Percentiles rank a stretch among this genome's conserved stretches.
phyloP scores from a whole-genome alignment of 2,797 vertebrate species.

The Kryptolebias ocellatus region DNA sequence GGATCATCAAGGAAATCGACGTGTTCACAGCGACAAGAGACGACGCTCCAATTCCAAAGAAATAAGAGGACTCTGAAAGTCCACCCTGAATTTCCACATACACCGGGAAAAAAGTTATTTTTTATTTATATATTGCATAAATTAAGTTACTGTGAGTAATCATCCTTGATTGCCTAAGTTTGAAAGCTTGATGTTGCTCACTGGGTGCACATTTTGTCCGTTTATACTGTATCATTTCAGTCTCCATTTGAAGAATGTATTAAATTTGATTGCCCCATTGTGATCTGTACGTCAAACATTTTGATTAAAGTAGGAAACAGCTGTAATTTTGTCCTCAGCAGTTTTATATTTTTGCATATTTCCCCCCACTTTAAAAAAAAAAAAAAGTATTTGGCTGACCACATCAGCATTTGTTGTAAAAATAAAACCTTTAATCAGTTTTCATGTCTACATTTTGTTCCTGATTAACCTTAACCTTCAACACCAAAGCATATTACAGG shows the following conservation, averaged over 20 bases:
- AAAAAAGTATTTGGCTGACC: not conserved
- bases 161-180: slow-evolving; percentile 7
- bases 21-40: slow-evolving; percentile 85
- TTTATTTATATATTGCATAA: slow-evolving; percentile 6
- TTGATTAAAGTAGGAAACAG: slow-evolving; percentile 15
- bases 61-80: slow-evolving; percentile 28
- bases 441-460: not conserved
- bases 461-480: not conserved
- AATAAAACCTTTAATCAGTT: not conserved
- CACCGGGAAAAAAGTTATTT: not conserved
- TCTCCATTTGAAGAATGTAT: slow-evolving; percentile 1
- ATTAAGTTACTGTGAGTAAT: slow-evolving; percentile 42
- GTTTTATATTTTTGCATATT: not conserved
- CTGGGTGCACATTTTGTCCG: slow-evolving; percentile 1
- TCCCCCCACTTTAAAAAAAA: not conserved
- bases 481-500: not conserved
- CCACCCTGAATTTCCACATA: not conserved
- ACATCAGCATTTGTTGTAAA: not conserved
- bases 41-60: slow-evolving; percentile 61
- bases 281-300: slow-evolving; percentile 16
- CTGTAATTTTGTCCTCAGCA: slow-evolving; percentile 15
- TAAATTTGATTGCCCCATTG: slow-evolving; percentile 18
- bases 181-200: slow-evolving; percentile 13
- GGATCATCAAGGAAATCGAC: slow-evolving; percentile 90
- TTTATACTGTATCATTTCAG: slow-evolving; percentile 4